Evolutionary conservation across 2,888 invertebrate species (phyloP).

Genomic region (Lochmaea crataegi): DNA sequence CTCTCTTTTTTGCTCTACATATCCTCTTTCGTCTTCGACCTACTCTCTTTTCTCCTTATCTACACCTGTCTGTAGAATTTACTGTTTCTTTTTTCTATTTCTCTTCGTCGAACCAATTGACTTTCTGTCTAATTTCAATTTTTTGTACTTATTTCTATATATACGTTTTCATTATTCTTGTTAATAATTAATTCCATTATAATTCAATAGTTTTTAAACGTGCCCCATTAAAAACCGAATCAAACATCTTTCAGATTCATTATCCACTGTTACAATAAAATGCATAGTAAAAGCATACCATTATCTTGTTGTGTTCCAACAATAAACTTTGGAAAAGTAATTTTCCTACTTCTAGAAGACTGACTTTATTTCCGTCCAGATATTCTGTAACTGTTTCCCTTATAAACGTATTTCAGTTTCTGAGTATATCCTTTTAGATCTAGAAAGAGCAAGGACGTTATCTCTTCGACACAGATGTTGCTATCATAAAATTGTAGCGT

Average conservation of each 20-base stretch:
- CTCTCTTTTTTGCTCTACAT: too few relatives aligned
- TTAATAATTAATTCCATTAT: background rate
- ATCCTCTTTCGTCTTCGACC: too few relatives aligned
- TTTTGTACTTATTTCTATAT: too few relatives aligned
- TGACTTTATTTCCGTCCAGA: conserved; percentile 31
- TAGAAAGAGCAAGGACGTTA: conserved; percentile 45
- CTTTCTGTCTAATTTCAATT: too few relatives aligned
- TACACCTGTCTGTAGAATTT: too few relatives aligned
- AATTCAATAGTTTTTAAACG: background rate
- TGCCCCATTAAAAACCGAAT: background rate
- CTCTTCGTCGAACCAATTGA: too few relatives aligned
- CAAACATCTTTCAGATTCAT: background rate
- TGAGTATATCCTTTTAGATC: conserved; percentile 39
- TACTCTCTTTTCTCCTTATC: too few relatives aligned
- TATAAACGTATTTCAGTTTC: conserved; percentile 40
- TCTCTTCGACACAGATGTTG: conserved; percentile 50
- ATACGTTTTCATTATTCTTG: too few relatives aligned
- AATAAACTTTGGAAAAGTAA: conserved; percentile 28
- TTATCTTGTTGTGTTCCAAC: conserved; percentile 15
- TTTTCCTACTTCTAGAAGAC: conserved; percentile 31
- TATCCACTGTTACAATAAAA: background rate
- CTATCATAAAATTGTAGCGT: conserved; percentile 49
- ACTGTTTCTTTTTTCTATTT: too few relatives aligned
- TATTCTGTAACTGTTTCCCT: conserved; percentile 39
- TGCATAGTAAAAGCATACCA: background rate